Base-by-base conservation (phyloP, 2,888 invertebrate genomes). In the Athalia cordata region DNA sequence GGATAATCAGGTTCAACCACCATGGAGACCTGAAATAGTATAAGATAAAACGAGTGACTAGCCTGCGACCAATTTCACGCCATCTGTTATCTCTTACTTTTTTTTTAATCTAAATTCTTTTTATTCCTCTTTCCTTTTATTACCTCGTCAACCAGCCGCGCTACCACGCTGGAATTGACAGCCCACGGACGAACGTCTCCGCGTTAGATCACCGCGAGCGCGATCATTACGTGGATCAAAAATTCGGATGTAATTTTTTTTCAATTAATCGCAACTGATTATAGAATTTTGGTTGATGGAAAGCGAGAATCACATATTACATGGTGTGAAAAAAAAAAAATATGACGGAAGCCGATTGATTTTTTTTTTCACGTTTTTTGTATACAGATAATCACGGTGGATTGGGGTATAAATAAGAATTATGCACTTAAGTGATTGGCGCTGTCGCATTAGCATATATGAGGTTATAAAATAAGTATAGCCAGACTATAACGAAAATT, bases 21-120 rank as follows among this genome's bases (percentile, higher is more conserved):
- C 78, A 76, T 78, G 80, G 79, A 77, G 79, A 68, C 66, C 67
- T 68, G 70, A 78, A 79, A 77, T 62, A 49, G 61, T 77, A 77
- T 77, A n/a, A n/a, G 29, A 29, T 29, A 15, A 61, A 78, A 81
- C 64, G 80, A 83, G 81, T 82, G 82, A 85, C 81, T 81, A 82
- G 83, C 81, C 82, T 79, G 81, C 80, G 83, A 82, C 82, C 80
- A 82, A 86, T 86, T 86, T 85, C 84, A 85, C 85, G 84, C 80
- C 77, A 80, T 81, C 81, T 81, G 81, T 78, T 81, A 80, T 80
- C 67, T 68, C 49, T 61, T 50, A 4, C 43, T 59, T 29, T 52
- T 68, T 68, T 78, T 50, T 59, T 29, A 29, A 29, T 29, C 45
- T 68, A 49, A 49, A 15, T 15, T 29, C 78, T 57, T 59, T 61